These are phyloP conservation scores for Syndactyla subalaris DNA, from an alignment of 2,797 vertebrate genomes.

Conservation along the genomic window DNA sequence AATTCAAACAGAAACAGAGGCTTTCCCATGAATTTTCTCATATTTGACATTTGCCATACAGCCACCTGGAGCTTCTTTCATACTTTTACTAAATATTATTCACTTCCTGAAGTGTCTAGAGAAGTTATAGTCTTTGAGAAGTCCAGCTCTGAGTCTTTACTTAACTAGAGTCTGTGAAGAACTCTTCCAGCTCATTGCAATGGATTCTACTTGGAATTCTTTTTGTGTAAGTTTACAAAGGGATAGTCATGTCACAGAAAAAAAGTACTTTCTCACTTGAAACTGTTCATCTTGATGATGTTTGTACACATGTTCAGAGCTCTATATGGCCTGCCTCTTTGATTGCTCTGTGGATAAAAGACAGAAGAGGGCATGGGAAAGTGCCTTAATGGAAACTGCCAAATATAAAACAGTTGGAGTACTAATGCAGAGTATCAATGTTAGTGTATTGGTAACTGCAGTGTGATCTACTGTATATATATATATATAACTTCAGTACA, in stretches of 20 bases:
- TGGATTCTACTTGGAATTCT: neutral
- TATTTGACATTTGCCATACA: neutral
- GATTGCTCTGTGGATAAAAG: neutral
- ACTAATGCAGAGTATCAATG: neutral
- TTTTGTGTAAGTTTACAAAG: neutral
- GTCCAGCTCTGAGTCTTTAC: neutral
- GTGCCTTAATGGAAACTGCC: neutral
- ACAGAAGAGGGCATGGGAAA: neutral
- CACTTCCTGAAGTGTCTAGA: neutral
- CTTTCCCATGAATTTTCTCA: neutral
- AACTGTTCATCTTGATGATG: neutral
- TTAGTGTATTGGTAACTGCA: neutral
- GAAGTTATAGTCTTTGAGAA: neutral
- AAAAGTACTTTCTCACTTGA: neutral
- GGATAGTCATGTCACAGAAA: neutral
- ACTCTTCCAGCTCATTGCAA: neutral
- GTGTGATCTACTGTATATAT: neutral
- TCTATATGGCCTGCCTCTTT: neutral
- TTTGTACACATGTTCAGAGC: neutral
- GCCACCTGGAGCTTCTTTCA: neutral
- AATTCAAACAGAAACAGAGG: neutral
- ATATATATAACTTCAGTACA: neutral
- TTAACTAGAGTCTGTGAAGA: neutral
- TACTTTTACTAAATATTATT: neutral
- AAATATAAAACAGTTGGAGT: neutral